Conservation (phyloP, 1,140 invertebrate species). For the Lysiphlebus fabarum region DNA sequence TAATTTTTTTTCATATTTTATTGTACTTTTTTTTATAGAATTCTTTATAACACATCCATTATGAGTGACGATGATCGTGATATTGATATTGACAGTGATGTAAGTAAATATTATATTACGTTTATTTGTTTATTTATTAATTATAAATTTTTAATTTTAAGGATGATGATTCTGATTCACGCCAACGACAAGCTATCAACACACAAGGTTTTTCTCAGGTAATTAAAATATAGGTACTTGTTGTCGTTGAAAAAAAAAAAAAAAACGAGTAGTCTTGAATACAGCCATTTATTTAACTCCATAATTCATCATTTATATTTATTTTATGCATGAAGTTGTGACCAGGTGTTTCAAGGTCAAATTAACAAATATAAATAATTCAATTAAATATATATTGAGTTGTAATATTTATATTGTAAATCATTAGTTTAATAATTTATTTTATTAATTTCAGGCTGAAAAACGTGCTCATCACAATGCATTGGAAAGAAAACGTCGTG, state of each 20-base stretch:
- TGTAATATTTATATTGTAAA: background rate
- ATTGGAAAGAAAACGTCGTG: constrained; percentile 88
- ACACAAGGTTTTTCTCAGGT: constrained; percentile 63
- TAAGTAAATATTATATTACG: constrained; percentile 54
- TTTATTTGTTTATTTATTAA: too few relatives aligned
- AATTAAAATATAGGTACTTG: constrained; percentile 26
- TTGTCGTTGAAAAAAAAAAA: too few relatives aligned
- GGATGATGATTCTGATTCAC: constrained; percentile 66
- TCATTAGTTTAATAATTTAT: background rate
- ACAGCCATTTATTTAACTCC: background rate
- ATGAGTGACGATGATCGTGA: constrained; percentile 90
- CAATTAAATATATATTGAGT: background rate
- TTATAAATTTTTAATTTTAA: constrained; percentile 46
- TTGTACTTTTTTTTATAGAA: too few relatives aligned
- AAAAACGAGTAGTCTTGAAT: background rate
- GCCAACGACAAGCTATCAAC: constrained; percentile 54
- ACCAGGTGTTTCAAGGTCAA: too few relatives aligned
- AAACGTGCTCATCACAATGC: constrained; percentile 98
- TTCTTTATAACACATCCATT: too few relatives aligned
- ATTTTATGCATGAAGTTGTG: too few relatives aligned
- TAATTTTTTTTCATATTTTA: too few relatives aligned
- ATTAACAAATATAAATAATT: too few relatives aligned
- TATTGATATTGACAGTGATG: constrained; percentile 90
- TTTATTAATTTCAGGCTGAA: constrained; percentile 68
- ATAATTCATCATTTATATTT: background rate